Conservation (phyloP, 2,888 invertebrate genomes). For the Abscondita cerata region DNA sequence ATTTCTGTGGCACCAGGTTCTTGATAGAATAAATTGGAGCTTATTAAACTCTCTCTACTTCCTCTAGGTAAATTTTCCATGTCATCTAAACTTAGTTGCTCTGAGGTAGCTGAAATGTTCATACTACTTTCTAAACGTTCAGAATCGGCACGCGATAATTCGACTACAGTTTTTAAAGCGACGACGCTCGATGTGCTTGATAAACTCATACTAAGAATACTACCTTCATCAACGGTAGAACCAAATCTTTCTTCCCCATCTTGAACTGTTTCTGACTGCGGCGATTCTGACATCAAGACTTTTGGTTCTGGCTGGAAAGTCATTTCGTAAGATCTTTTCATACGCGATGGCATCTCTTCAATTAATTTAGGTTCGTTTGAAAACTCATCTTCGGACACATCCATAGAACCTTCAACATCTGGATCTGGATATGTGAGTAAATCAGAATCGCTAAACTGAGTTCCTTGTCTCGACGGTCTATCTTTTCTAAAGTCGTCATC, state of each 20-base stretch:
- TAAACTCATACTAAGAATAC: conserved; percentile 64
- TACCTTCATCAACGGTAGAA: conserved; percentile 67
- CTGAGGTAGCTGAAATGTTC: conserved; percentile 58
- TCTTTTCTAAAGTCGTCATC: conserved; percentile 60
- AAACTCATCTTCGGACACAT: conserved; percentile 65
- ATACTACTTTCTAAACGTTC: conserved; percentile 57
- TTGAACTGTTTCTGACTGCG: conserved; percentile 57
- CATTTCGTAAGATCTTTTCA: conserved; percentile 93
- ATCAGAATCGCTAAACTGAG: conserved; percentile 51
- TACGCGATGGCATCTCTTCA: conserved; percentile 70
- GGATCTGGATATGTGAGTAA: conserved; percentile 38
- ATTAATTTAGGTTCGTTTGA: conserved; percentile 57
- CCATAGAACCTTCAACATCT: conserved; percentile 60
- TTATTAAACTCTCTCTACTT: conserved; percentile 50
- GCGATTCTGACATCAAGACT: conserved; percentile 59
- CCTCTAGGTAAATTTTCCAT: conserved; percentile 46
- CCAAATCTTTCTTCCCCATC: conserved; percentile 63
- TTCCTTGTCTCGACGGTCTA: conserved; percentile 46
- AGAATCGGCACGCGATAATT: conserved; percentile 58
- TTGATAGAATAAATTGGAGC: conserved; percentile 17
- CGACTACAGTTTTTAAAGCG: conserved; percentile 58
- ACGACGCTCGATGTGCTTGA: conserved; percentile 65
- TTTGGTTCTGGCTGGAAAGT: conserved; percentile 76
- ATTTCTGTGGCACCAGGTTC: conserved; percentile 49
- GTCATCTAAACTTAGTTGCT: conserved; percentile 58